A percentile compares a stretch with the other conserved stretches of the same genome.
phyloP scores from a whole-genome alignment of 2,113 vertebrate genomes.

The Oncorhynchus kisutch region DNA sequence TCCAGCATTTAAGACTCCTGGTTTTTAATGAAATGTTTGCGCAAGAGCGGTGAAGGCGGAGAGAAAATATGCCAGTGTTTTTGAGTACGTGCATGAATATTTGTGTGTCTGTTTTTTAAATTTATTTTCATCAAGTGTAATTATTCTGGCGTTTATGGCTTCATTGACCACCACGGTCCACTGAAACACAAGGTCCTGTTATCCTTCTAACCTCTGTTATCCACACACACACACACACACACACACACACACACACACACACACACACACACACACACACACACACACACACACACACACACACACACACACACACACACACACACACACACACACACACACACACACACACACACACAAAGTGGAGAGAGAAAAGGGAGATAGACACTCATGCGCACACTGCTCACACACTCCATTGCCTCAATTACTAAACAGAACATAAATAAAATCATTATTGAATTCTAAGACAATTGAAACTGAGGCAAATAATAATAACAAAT shows the following conservation, averaged over 20 bases:
- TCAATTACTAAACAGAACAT: slow-evolving; percentile 54
- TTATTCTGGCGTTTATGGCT: slow-evolving; percentile 30
- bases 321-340: too few relatives aligned
- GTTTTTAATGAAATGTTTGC: slow-evolving; percentile 60
- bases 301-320: too few relatives aligned
- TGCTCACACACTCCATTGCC: slow-evolving; percentile 6
- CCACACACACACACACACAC: slow-evolving; percentile 3
- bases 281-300: too few relatives aligned
- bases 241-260: slow-evolving; percentile 4
- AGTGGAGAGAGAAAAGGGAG: background rate
- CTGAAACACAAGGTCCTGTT: slow-evolving; percentile 1
- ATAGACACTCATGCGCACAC: background rate
- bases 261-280: background rate
- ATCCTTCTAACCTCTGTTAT: slow-evolving; percentile 9
- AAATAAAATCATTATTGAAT: slow-evolving; percentile 56
- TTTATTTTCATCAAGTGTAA: slow-evolving; percentile 30
- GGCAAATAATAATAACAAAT: slow-evolving; percentile 53
- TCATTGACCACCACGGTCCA: slow-evolving; percentile 19
- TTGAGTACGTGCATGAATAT: slow-evolving; percentile 2
- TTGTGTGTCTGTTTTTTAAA: slow-evolving; percentile 6
- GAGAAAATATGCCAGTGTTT: background rate
- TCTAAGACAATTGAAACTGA: slow-evolving; percentile 50
- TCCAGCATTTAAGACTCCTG: slow-evolving; percentile 45
- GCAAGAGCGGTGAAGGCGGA: slow-evolving; percentile 7
- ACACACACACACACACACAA: too few relatives aligned